Percentiles rank a stretch among this genome's conserved stretches.
Evolutionary conservation across 2,113 vertebrate species (phyloP).

Genomic region (Oncorhynchus kisutch): DNA sequence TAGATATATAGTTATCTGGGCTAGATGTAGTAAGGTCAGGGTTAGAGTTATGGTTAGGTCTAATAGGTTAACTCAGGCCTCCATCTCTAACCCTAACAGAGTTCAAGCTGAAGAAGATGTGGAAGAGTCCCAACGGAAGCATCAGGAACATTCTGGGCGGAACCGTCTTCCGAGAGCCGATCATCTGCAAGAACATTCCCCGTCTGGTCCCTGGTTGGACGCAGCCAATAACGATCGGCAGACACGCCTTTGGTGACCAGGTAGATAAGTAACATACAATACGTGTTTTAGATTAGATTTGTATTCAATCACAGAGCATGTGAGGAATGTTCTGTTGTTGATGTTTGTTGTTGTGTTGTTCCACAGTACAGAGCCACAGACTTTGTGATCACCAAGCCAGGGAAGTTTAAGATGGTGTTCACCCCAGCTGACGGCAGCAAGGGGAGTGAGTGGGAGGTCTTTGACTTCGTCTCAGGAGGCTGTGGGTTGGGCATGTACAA

Average conservation of each 20-base stretch:
- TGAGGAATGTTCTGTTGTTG: conserved; percentile 3
- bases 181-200: conserved; percentile 94
- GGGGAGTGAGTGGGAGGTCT: conserved; percentile 88
- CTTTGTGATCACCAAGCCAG: conserved; percentile 82
- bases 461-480: conserved; percentile 82
- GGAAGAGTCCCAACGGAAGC: conserved; percentile 97
- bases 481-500: conserved; percentile 99
- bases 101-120: conserved; percentile 97
- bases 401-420: conserved; percentile 89
- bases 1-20: too few relatives aligned
- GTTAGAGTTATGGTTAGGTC: too few relatives aligned
- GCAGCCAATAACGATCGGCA: conserved; percentile 89
- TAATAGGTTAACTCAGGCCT: too few relatives aligned
- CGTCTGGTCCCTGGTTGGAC: conserved; percentile 92
- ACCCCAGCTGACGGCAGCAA: conserved; percentile 79
- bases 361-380: conserved; percentile 92
- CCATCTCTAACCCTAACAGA: conserved; percentile 61
- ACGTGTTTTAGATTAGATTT: not conserved
- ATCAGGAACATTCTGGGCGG: conserved; percentile 95
- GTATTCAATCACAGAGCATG: conserved; percentile 3
- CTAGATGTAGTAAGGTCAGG: too few relatives aligned
- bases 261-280: conserved; percentile 51
- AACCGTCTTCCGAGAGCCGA: conserved; percentile 95
- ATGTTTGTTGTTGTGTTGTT: conserved; percentile 2
- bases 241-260: conserved; percentile 94